A percentile compares a stretch with the other conserved stretches of the same genome.
Evolutionary conservation across 2,113 vertebrate genomes (phyloP).

Genomic region (Upupa epops): DNA sequence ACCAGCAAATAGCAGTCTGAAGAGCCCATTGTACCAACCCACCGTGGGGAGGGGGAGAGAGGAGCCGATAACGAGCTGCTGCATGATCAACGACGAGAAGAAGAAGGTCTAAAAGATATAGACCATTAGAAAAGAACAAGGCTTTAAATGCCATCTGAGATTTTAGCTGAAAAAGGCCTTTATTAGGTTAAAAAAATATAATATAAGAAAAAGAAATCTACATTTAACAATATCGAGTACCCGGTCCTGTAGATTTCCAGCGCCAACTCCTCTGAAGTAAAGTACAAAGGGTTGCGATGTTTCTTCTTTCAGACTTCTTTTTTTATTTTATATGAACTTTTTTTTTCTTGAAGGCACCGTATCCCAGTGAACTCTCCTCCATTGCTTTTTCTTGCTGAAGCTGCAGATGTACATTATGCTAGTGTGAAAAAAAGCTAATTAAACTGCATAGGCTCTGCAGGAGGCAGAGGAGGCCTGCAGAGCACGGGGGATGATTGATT

Average conservation of each 20-base stretch:
- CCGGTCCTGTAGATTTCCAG: conserved; percentile 55
- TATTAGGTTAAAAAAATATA: conserved; percentile 28
- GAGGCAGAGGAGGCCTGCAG: conserved; percentile 76
- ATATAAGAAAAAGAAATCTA: conserved; percentile 40
- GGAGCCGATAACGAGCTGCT: conserved; percentile 26
- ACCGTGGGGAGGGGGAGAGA: neutral
- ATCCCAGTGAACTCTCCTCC: conserved; percentile 66
- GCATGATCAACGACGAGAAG: neutral
- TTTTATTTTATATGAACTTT: neutral
- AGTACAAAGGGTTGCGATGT: conserved; percentile 76
- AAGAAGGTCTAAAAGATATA: conserved; percentile 46
- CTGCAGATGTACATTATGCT: conserved; percentile 76
- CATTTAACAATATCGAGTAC: conserved; percentile 42
- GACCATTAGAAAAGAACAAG: conserved; percentile 49
- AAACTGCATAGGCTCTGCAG: conserved; percentile 77
- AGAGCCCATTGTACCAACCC: conserved; percentile 15
- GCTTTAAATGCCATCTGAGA: conserved; percentile 58
- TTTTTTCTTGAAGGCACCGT: conserved; percentile 67
- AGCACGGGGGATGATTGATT: conserved; percentile 78
- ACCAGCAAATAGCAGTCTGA: neutral
- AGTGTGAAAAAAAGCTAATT: conserved; percentile 82
- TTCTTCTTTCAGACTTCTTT: conserved; percentile 67
- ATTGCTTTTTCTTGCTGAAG: conserved; percentile 78
- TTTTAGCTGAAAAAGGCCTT: conserved; percentile 37
- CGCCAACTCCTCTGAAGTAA: conserved; percentile 67